Conservation (phyloP, 2,797 vertebrate species). For the Malacoctenus gilli region DNA sequence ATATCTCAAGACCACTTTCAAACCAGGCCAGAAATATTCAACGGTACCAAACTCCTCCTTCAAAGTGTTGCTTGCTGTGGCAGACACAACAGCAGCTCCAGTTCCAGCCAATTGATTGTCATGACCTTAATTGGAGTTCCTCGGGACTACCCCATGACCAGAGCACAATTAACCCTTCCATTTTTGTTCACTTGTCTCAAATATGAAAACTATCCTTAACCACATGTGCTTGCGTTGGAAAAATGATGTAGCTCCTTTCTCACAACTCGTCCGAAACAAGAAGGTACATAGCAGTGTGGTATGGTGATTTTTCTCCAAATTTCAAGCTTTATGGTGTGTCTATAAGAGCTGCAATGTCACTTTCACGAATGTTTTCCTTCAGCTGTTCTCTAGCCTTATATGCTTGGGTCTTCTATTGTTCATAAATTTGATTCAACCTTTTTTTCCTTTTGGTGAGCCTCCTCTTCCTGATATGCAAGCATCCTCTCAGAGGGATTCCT, state of each 20-base stretch:
- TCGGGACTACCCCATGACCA: constrained; percentile 13
- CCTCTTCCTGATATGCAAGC: too few species aligned
- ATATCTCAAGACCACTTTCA: not conserved
- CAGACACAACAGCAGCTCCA: constrained; percentile 22
- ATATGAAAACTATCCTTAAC: constrained; percentile 21
- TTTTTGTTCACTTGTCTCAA: not conserved
- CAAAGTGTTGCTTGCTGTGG: not conserved
- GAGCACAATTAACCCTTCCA: not conserved
- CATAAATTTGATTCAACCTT: too few species aligned
- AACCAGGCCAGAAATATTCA: constrained; percentile 17
- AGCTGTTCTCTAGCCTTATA: too few species aligned
- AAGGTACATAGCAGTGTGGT: not conserved
- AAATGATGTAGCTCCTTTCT: constrained; percentile 12
- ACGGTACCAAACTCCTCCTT: constrained; percentile 2
- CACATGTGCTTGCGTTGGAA: constrained; percentile 12
- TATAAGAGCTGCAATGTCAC: too few species aligned
- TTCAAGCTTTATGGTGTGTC: too few species aligned
- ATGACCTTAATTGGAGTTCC: constrained; percentile 11
- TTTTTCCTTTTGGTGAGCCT: too few species aligned
- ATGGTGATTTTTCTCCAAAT: constrained; percentile 22
- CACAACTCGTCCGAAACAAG: not conserved
- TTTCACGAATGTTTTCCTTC: too few species aligned
- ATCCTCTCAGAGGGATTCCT: too few species aligned
- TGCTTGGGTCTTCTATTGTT: too few species aligned
- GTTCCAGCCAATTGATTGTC: constrained; percentile 20